Conservation (phyloP, 2,113 vertebrate genomes). For the Triplophysa tibetana region DNA sequence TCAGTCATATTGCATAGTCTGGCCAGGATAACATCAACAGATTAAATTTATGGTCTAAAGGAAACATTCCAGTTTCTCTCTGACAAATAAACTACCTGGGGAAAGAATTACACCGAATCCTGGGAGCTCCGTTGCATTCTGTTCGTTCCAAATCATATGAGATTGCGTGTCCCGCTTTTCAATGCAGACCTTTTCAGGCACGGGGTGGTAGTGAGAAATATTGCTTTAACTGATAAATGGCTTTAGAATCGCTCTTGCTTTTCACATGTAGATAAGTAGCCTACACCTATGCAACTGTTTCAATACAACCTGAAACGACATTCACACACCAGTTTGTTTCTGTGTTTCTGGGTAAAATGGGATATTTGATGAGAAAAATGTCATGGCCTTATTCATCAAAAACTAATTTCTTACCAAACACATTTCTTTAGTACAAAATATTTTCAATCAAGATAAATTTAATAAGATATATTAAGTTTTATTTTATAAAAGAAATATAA, state of each 20-base stretch:
- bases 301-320: too few species aligned
- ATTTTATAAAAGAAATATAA: too few species aligned
- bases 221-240: neutral
- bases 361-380: neutral
- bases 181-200: neutral
- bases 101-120: slow-evolving; percentile 8
- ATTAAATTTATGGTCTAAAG: slow-evolving; percentile 30
- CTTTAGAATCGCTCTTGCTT: neutral
- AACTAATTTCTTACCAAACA: too few species aligned
- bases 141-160: slow-evolving; percentile 25
- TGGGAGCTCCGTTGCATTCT: slow-evolving; percentile 25
- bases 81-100: slow-evolving; percentile 37
- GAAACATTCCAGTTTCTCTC: slow-evolving; percentile 10
- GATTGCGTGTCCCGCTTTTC: slow-evolving; percentile 22
- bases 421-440: too few species aligned
- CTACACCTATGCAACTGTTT: too few species aligned
- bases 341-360: too few species aligned
- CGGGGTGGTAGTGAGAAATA: neutral
- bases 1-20: slow-evolving; percentile 15
- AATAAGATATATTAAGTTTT: too few species aligned
- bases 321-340: too few species aligned
- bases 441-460: too few species aligned
- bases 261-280: neutral
- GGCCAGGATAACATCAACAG: slow-evolving; percentile 1
- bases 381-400: too few species aligned